These are phyloP conservation scores for Limenitis arthemis DNA, from an alignment of 2,888 invertebrate genomes.

Conservation along the genomic window DNA sequence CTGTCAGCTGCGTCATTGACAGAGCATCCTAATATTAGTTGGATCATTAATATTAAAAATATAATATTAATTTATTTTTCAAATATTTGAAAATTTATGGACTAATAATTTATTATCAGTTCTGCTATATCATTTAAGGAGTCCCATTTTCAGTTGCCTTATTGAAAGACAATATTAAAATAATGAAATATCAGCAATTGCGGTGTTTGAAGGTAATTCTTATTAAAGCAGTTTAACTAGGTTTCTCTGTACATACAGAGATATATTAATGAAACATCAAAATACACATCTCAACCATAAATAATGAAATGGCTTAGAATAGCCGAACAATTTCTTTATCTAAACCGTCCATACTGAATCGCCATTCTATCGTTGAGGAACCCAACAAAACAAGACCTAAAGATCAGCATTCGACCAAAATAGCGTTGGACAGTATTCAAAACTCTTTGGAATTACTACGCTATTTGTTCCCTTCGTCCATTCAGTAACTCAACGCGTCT, in stretches of 20 bases:
- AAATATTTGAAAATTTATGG: too few relatives aligned
- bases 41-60: too few relatives aligned
- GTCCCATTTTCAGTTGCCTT: too few relatives aligned
- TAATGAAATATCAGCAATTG: too few relatives aligned
- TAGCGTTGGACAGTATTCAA: conserved; percentile 70
- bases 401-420: conserved; percentile 65
- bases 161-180: too few relatives aligned
- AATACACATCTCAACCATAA: neutral
- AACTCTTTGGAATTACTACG: conserved; percentile 67
- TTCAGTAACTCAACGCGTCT: conserved; percentile 65
- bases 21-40: too few relatives aligned
- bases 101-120: too few relatives aligned
- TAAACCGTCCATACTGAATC: conserved; percentile 25
- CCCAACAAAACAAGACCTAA: conserved; percentile 56
- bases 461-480: conserved; percentile 64
- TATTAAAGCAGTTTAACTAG: too few relatives aligned
- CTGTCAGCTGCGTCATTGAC: too few relatives aligned
- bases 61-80: too few relatives aligned
- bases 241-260: neutral
- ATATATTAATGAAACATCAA: neutral
- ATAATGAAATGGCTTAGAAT: conserved; percentile 1
- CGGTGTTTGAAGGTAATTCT: too few relatives aligned
- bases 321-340: conserved; percentile 29
- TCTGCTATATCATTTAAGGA: too few relatives aligned
- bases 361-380: conserved; percentile 44